phyloP scores from a whole-genome alignment of 2,113 vertebrate genomes.

The Boleophthalmus pectinirostris region DNA sequence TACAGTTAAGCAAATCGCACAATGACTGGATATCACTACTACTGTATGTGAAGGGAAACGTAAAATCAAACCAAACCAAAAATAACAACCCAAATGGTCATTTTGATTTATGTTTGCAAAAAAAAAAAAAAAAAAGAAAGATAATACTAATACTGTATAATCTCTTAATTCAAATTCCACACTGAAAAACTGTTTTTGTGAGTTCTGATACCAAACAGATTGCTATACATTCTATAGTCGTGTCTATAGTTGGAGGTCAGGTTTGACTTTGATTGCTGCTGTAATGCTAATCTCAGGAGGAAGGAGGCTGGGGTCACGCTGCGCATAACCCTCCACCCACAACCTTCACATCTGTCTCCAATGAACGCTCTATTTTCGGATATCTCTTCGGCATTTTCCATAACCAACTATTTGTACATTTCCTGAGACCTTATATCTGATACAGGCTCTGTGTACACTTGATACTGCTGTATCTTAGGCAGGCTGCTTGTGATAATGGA shows the following conservation, averaged over 20 bases:
- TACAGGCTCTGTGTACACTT: constrained; percentile 19
- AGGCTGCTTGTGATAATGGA: constrained; percentile 39
- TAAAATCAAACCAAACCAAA: too few species aligned
- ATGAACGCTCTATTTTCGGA: constrained; percentile 42
- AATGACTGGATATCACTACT: too few species aligned
- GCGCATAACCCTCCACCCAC: constrained; percentile 9
- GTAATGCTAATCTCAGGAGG: constrained; percentile 31
- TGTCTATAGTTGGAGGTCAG: neutral
- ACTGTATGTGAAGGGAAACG: too few species aligned
- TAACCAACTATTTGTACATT: constrained; percentile 18
- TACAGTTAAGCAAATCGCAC: too few species aligned
- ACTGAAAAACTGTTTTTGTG: too few species aligned
- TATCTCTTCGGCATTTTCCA: constrained; percentile 30
- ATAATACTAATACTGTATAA: too few species aligned
- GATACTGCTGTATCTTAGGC: constrained; percentile 21
- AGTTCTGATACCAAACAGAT: too few species aligned
- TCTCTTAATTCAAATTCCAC: too few species aligned
- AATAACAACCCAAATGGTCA: too few species aligned
- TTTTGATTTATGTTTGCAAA: too few species aligned
- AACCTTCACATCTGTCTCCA: constrained; percentile 14
- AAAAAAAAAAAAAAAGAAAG: too few species aligned
- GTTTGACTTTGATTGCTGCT: constrained; percentile 20
- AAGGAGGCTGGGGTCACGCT: constrained; percentile 19
- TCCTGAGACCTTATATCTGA: constrained; percentile 26
- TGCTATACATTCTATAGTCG: too few species aligned